Conservation (phyloP, 1,140 invertebrate species). For the Drosophila mauritiana region DNA sequence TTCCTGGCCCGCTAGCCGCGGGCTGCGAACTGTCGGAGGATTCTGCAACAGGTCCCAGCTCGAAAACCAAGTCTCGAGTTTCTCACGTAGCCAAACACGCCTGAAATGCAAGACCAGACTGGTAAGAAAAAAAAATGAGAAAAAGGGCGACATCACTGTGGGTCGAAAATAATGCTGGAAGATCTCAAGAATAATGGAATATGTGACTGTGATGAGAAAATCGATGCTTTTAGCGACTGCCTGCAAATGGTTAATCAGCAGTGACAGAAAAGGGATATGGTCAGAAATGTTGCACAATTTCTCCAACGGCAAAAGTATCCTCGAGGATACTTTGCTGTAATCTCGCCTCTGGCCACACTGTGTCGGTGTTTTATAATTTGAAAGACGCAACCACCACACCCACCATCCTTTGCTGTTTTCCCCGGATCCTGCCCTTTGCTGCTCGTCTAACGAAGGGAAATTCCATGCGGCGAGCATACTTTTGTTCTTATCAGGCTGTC, state of each 20-base stretch:
- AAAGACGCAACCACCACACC: constrained; percentile 18
- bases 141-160: constrained; percentile 3
- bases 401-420: background rate
- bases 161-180: background rate
- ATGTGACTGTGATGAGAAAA: no score
- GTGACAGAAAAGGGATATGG: no score
- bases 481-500: constrained; percentile 74
- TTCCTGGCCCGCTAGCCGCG: constrained; percentile 30
- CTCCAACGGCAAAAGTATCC: no score
- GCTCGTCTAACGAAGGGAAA: constrained; percentile 31
- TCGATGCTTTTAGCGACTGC: background rate
- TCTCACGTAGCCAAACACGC: constrained; percentile 55
- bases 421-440: background rate
- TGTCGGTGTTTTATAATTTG: constrained; percentile 44
- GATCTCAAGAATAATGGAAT: background rate
- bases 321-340: background rate
- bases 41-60: constrained; percentile 50
- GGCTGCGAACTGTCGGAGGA: constrained; percentile 22
- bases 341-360: constrained; percentile 18
- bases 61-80: constrained; percentile 26
- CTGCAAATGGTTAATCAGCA: background rate
- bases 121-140: constrained; percentile 4
- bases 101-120: constrained; percentile 48
- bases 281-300: no score
- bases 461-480: constrained; percentile 74